These are phyloP conservation scores for Celastrina argiolus DNA, from an alignment of 2,888 invertebrate species.

Conservation along the genomic window DNA sequence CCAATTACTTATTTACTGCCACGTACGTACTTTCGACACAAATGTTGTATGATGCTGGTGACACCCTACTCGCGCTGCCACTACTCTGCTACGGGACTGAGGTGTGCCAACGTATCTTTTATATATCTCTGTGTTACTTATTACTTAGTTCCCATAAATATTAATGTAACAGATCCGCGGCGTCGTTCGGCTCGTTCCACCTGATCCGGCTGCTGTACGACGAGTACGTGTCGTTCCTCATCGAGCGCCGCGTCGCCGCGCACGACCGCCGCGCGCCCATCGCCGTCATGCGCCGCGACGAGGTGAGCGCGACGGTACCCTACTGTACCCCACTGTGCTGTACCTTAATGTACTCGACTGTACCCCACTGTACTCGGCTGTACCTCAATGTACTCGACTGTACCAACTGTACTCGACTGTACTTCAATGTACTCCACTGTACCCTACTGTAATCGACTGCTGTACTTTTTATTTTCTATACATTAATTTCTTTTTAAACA, in stretches of 20 bases:
- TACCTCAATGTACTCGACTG: too few species aligned
- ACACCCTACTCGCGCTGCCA: too few species aligned
- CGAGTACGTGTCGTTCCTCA: constrained; percentile 99
- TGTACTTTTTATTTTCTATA: too few species aligned
- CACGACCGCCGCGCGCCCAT: constrained; percentile 95
- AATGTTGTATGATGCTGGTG: too few species aligned
- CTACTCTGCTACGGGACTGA: too few species aligned
- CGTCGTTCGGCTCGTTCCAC: constrained; percentile 99
- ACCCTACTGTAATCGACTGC: not conserved
- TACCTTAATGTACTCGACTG: not conserved
- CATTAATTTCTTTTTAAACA: too few species aligned
- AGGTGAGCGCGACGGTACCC: constrained; percentile 35
- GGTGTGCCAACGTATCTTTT: too few species aligned
- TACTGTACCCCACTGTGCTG: not conserved
- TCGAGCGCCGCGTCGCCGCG: constrained; percentile 97
- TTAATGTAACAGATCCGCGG: constrained; percentile 82
- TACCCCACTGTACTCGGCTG: not conserved
- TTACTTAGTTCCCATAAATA: too few species aligned
- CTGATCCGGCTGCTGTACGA: constrained; percentile 97
- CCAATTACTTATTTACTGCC: too few species aligned
- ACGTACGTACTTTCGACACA: too few species aligned
- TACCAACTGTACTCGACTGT: not conserved
- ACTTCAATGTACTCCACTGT: not conserved
- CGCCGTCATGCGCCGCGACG: constrained; percentile 86
- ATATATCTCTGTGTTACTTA: too few species aligned